Evolutionary conservation across 2,113 vertebrate species (phyloP), one percentile per base, ranked within the genome.

Genomic region (Ochotona curzoniae): DNA sequence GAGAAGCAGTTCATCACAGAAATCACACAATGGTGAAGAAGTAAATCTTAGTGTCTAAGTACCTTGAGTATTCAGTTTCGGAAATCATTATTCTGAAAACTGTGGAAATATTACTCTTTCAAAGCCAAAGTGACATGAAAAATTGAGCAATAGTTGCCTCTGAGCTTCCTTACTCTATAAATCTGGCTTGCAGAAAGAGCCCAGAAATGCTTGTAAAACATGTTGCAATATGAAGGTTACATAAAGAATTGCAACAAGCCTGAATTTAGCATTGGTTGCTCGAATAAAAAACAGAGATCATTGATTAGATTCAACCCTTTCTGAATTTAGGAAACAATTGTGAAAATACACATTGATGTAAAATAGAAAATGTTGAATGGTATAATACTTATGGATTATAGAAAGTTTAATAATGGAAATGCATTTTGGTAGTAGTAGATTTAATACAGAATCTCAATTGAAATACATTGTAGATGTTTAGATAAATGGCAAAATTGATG

Each of bases 61-160:
- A 90, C 93, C 71, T 89, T 57, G 92, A 44, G 6, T 14, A 74
- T 86, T 90, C 61, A 78, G 66, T 88, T 80, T 92, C 66, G 90
- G 82, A 90, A 92, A 94, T 21, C 71, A 85, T 49, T 60, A 32
- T 73, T 96, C 23, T 84, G 3, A 60, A 49, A 74, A 79, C 60
- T 26, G 15, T 49, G 54, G 26, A 90, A 90, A 85, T 30, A 54
- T 44, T 32, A 83, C 61, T 87, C 90, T 47, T 94, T 75, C 26
- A 79, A 80, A 96, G 83, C 38, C 64, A 96, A 94, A 76, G 61
- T 92, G 61, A 90, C 88, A 66, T 54, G 75, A 94, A 91, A 88
- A 80, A 95, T 26, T 25, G 44, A 88, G 60, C 2, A 13, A 12
- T 83, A 86, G 93, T 82, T 90, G 84, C 32, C 73, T 93, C 51